A percentile compares a stretch with the other conserved stretches of the same genome.
Evolutionary conservation across 2,113 vertebrate genomes (phyloP).

Genomic region (Halcyon senegalensis): DNA sequence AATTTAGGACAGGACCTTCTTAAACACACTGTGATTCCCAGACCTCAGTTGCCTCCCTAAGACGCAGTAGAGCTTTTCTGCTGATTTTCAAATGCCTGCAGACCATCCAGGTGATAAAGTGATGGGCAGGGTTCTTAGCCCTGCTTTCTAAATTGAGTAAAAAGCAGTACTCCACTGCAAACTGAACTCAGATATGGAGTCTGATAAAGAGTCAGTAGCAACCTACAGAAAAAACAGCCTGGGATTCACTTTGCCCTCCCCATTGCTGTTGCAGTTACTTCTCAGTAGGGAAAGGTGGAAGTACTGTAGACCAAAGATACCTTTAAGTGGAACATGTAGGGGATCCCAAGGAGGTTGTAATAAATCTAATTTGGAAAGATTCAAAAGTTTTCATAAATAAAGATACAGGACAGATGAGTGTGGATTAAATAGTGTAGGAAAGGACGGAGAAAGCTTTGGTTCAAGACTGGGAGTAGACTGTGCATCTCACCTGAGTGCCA

Average conservation of each 20-base stretch:
- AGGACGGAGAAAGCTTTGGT: background rate
- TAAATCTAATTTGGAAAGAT: background rate
- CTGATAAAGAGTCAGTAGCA: background rate
- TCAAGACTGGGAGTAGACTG: fast-evolving
- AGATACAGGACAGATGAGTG: background rate
- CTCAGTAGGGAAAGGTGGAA: background rate
- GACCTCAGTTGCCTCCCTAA: background rate
- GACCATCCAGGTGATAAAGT: too few relatives aligned
- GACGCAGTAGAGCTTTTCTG: background rate
- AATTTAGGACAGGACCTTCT: background rate
- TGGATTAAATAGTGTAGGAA: background rate
- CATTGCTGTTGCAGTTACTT: background rate
- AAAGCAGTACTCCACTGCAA: background rate
- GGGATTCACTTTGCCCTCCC: background rate
- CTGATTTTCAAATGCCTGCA: background rate
- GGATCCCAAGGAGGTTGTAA: background rate
- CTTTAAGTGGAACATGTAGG: background rate
- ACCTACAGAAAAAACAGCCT: background rate
- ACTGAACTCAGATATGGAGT: background rate
- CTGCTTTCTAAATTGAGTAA: background rate
- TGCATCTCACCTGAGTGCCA: background rate
- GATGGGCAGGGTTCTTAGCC: background rate
- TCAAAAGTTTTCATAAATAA: background rate
- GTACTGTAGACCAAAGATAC: background rate
- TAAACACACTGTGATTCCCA: background rate